phyloP scores from a whole-genome alignment of 2,113 vertebrate species.

The Papio anubis region DNA sequence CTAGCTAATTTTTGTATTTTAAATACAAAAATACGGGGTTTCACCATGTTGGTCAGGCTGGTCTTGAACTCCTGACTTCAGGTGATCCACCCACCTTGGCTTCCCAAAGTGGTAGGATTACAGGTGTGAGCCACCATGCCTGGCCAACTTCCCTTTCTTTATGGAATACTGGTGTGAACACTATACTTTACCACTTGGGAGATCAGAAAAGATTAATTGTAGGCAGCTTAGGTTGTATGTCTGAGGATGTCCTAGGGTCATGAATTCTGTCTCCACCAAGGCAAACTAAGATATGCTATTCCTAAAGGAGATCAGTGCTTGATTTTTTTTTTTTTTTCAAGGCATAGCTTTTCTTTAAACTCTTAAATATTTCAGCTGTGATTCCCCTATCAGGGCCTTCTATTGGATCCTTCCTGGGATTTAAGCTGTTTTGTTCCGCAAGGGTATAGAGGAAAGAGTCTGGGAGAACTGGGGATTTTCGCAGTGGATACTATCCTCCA shows the following conservation, averaged over 20 bases:
- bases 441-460: background rate
- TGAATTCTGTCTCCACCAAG: background rate
- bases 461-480: background rate
- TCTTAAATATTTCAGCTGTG: background rate
- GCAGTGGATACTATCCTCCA: background rate
- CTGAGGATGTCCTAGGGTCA: background rate
- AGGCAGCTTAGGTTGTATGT: background rate
- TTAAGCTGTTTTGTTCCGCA: background rate
- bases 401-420: too few species aligned
- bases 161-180: background rate
- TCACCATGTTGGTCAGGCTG: too few species aligned
- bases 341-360: background rate
- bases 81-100: too few species aligned
- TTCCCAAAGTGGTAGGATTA: too few species aligned
- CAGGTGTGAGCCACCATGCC: too few species aligned
- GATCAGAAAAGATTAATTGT: constrained; percentile 32
- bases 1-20: too few species aligned
- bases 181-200: background rate
- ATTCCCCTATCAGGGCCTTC: background rate
- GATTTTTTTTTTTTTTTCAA: background rate
- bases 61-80: too few species aligned
- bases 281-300: constrained; percentile 17
- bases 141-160: too few species aligned
- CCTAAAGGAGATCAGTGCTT: background rate
- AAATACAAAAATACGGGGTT: too few species aligned